Percentiles rank a stretch among this genome's conserved stretches.
Evolutionary conservation across 2,888 invertebrate species (phyloP).

Genomic region (Dryomyza anilis): DNA sequence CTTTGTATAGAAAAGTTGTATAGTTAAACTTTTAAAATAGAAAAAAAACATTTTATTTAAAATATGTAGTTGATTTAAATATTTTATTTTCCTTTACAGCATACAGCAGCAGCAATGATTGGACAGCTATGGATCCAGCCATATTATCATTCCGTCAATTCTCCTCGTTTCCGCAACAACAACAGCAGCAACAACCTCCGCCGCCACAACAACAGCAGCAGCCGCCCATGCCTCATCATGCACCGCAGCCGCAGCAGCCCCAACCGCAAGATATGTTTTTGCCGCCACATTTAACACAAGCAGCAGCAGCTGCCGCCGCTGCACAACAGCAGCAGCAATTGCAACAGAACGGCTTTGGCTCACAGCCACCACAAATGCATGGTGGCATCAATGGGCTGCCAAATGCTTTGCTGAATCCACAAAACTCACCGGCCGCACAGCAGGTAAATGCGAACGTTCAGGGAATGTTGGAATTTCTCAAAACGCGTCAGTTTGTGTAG

Average conservation of each 20-base stretch:
- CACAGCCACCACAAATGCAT: conserved; percentile 32
- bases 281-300: too few species aligned
- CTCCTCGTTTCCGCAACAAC: conserved; percentile 59
- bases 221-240: conserved; percentile 57
- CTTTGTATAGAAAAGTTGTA: too few species aligned
- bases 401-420: conserved; percentile 31
- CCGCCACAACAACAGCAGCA: conserved; percentile 35
- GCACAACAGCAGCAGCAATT: conserved; percentile 39
- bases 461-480: conserved; percentile 40
- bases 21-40: too few species aligned
- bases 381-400: conserved; percentile 33
- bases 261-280: conserved; percentile 24
- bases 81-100: conserved; percentile 5
- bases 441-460: conserved; percentile 40
- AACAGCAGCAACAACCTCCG: conserved; percentile 50
- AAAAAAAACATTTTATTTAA: too few species aligned
- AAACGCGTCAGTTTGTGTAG: conserved; percentile 38
- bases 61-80: too few species aligned
- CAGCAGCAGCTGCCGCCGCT: conserved; percentile 51
- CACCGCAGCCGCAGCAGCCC: conserved; percentile 50
- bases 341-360: conserved; percentile 21
- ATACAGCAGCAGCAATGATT: conserved; percentile 69
- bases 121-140: conserved; percentile 93
- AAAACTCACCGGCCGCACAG: conserved; percentile 34
- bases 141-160: conserved; percentile 66